phyloP scores from a whole-genome alignment of 2,113 vertebrate species.

The Grantiella picta region DNA sequence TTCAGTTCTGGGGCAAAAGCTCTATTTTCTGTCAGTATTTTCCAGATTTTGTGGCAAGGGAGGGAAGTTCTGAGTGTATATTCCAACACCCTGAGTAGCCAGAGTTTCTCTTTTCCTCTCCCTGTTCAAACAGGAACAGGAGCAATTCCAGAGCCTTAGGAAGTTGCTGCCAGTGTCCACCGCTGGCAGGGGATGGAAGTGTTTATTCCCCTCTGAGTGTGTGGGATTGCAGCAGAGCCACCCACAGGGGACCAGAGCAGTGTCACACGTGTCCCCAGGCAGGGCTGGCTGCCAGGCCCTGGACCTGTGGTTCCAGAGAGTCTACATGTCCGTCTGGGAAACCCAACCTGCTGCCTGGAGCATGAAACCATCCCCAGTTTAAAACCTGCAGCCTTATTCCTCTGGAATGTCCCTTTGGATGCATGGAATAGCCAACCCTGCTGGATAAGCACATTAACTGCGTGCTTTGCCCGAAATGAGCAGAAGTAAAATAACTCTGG shows the following conservation, averaged over 20 bases:
- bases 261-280: neutral
- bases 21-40: neutral
- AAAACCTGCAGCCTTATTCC: constrained; percentile 49
- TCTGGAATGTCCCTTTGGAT: constrained; percentile 50
- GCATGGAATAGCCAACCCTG: constrained; percentile 17
- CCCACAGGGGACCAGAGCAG: neutral
- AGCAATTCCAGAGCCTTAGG: neutral
- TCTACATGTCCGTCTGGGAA: constrained; percentile 56
- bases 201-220: neutral
- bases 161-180: neutral
- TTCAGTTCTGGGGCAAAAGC: neutral
- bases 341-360: constrained; percentile 56
- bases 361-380: constrained; percentile 61
- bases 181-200: neutral
- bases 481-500: constrained; percentile 59
- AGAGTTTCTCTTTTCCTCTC: neutral
- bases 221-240: neutral
- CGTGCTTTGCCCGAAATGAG: constrained; percentile 37
- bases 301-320: constrained; percentile 67
- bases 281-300: constrained; percentile 47
- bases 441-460: constrained; percentile 41
- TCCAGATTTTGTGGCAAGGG: neutral
- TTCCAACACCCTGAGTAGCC: neutral
- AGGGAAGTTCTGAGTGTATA: neutral
- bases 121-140: neutral